Evolutionary conservation across 2,113 vertebrate species (phyloP).

Genomic region (Montifringilla adamsi): DNA sequence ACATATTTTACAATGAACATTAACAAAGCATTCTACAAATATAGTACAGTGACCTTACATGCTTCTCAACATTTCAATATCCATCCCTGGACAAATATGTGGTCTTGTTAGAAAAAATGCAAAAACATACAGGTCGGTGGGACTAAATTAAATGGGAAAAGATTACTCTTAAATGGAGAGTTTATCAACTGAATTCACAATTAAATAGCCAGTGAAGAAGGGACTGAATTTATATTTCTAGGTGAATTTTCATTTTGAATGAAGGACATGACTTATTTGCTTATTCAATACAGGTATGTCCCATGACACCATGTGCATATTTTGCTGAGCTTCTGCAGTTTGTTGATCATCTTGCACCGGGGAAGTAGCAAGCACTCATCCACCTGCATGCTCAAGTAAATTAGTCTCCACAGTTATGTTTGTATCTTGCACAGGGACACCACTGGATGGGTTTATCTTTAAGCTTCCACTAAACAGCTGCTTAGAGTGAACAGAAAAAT

Average conservation of each 20-base stretch:
- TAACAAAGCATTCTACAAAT: neutral
- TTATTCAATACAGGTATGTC: neutral
- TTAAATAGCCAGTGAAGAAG: neutral
- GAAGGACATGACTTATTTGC: neutral
- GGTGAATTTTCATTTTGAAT: neutral
- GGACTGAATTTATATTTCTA: neutral
- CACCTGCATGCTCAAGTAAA: neutral
- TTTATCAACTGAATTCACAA: neutral
- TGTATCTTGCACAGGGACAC: fast-evolving
- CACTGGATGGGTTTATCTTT: neutral
- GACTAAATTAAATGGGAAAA: neutral
- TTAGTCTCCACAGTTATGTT: neutral
- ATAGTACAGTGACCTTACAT: neutral
- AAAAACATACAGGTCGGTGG: neutral
- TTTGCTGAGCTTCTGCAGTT: neutral
- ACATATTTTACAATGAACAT: neutral
- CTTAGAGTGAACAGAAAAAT: neutral
- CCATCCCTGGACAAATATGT: neutral
- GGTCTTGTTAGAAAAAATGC: neutral
- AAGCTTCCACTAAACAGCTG: neutral
- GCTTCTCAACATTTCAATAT: neutral
- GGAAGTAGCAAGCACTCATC: neutral
- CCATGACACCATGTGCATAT: neutral
- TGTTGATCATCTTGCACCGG: neutral
- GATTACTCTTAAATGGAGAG: neutral